Base-by-base conservation (phyloP, 1,140 invertebrate genomes). In the Diprion similis region DNA sequence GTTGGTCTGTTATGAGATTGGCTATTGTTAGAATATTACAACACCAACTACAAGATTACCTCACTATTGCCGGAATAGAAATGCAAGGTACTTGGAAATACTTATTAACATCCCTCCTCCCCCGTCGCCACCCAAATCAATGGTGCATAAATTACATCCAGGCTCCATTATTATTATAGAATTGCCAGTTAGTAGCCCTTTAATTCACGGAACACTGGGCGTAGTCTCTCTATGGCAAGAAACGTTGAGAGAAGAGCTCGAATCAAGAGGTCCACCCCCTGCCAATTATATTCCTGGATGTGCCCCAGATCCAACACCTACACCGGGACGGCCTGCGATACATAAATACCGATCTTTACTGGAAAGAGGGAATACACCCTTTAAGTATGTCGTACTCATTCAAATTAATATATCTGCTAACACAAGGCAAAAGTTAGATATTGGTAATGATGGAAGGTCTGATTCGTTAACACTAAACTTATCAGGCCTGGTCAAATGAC, bases 321-420 rank as follows among this genome's bases (percentile, higher is more conserved):
- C 94, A 91, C 89, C 93, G 93, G 68, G 94, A 93, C 85, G 93
- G 91, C 94, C 97, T 48, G 93, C 96, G 18, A 95, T 97, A 78
- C 93, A 97, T 78, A 99, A 99, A 87, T 99, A 99, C 88, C 92
- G 95, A 80, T 93, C 94, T 78, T 88, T 99, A 8, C 86, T 99
- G 59, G 97, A 99, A 79, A 95, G 95, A 79, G 92, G 94, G 72
- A 99, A 99, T 83, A 99, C 98, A 7, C 98, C 98, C 46, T 99
- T 99, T 86, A 90, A 92, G 92, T 94, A 86, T 90, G 90, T 90
- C 10, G 68, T 24, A 47, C 70, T 10, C 6, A 37, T 37, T 1
- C 24, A 3, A 37, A 6, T 37, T 37, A n/a, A 37, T 37, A 6
- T 37, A 37, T 6, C 24, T 37, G 24, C 6, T 3, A 37, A 37